Percentiles rank a stretch among this genome's conserved stretches.
phyloP scores from a whole-genome alignment of 2,113 vertebrate genomes.

The Bubo blakistoni region DNA sequence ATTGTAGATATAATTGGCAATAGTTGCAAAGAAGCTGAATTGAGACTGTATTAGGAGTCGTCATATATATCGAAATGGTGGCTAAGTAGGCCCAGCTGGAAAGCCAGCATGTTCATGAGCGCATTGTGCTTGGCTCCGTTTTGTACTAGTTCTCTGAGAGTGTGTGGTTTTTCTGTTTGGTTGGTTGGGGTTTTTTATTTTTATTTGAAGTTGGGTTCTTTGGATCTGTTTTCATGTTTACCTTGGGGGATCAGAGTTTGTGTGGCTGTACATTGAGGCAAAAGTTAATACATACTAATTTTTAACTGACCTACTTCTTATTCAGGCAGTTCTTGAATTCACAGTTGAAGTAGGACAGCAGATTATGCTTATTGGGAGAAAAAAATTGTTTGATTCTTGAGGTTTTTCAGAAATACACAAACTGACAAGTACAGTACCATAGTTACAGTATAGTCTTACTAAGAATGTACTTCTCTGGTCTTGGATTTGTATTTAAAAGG shows the following conservation, averaged over 20 bases:
- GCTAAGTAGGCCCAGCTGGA: neutral
- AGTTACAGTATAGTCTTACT: neutral
- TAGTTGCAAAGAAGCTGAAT: neutral
- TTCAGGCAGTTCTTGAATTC: neutral
- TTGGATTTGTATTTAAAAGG: neutral
- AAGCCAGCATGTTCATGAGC: neutral
- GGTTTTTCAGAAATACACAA: neutral
- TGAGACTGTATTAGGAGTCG: neutral
- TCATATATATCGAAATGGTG: neutral
- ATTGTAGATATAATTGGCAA: neutral
- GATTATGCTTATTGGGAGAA: neutral
- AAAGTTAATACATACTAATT: neutral
- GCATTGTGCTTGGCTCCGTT: neutral
- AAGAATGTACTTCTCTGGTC: neutral
- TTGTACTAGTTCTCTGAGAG: neutral
- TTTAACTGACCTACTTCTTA: neutral
- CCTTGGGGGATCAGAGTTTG: neutral
- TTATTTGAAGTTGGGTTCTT: neutral
- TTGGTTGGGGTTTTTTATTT: neutral
- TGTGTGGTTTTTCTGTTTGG: neutral
- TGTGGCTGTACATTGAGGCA: neutral
- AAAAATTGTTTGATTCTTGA: neutral
- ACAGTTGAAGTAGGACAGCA: neutral
- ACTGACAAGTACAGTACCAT: neutral
- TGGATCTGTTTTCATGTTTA: neutral